A percentile compares a stretch with the other conserved stretches of the same genome.
Conservation (phyloP, 2,888 invertebrate genomes). For the Luperina testacea region DNA sequence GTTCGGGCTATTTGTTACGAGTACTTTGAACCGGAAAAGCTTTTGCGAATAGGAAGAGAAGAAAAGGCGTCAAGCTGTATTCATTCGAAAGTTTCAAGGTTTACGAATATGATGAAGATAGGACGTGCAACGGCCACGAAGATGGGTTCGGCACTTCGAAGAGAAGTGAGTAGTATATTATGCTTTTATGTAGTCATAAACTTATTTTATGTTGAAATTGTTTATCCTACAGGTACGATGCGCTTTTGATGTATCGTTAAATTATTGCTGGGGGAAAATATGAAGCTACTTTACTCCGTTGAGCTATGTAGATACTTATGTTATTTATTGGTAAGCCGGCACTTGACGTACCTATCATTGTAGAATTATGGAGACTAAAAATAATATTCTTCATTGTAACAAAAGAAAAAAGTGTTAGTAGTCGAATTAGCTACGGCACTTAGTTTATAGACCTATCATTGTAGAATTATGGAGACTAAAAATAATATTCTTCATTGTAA, state of each 20-base stretch:
- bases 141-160: constrained; percentile 85
- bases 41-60: constrained; percentile 67
- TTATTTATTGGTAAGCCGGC: constrained; percentile 37
- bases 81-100: constrained; percentile 89
- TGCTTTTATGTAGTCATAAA: constrained; percentile 69
- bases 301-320: constrained; percentile 32
- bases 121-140: constrained; percentile 83
- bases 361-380: neutral
- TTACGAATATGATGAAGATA: constrained; percentile 88
- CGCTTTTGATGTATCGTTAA: constrained; percentile 61
- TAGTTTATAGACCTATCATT: neutral
- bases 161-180: constrained; percentile 81
- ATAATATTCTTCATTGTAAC: constrained; percentile 2
- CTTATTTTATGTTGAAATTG: constrained; percentile 68
- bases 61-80: constrained; percentile 88
- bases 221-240: constrained; percentile 62
- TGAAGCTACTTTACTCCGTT: constrained; percentile 35
- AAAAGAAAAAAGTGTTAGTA: constrained; percentile 2
- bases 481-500: constrained; percentile 2
- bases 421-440: neutral
- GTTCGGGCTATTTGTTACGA: constrained; percentile 28
- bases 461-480: neutral
- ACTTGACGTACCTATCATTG: neutral
- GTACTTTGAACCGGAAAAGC: constrained; percentile 36
- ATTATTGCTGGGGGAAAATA: constrained; percentile 36